A percentile compares a stretch with the other conserved stretches of the same genome.
phyloP scores from a whole-genome alignment of 2,888 invertebrate species.

The Agrotis exclamationis region DNA sequence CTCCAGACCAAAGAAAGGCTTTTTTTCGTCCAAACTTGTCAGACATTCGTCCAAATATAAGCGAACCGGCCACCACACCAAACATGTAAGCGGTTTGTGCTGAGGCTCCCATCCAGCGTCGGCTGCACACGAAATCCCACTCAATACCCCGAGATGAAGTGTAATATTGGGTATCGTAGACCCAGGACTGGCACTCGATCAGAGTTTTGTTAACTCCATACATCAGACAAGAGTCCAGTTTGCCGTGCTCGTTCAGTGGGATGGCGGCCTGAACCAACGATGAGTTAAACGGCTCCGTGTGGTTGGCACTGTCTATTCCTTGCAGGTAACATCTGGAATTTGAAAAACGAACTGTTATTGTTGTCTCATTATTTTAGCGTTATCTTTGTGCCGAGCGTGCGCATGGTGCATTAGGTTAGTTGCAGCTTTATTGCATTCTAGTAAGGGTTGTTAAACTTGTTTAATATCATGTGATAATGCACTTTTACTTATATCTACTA shows the following conservation, averaged over 20 bases:
- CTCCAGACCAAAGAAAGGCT: conserved; percentile 94
- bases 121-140: conserved; percentile 95
- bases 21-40: conserved; percentile 95
- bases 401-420: conserved; percentile 61
- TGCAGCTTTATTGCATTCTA: conserved; percentile 38
- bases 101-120: conserved; percentile 95
- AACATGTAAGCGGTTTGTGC: conserved; percentile 96
- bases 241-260: conserved; percentile 90
- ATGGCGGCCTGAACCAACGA: conserved; percentile 89
- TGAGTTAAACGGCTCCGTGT: conserved; percentile 90
- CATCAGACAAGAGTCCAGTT: conserved; percentile 92
- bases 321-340: conserved; percentile 91
- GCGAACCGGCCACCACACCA: conserved; percentile 95
- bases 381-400: conserved; percentile 54
- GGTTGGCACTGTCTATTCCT: conserved; percentile 89
- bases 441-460: conserved; percentile 29
- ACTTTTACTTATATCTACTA: conserved; percentile 28
- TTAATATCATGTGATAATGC: conserved; percentile 31
- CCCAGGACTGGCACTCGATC: conserved; percentile 90
- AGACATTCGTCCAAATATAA: conserved; percentile 94
- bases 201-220: conserved; percentile 83
- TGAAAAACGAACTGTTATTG: conserved; percentile 63
- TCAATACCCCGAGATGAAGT: conserved; percentile 94
- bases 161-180: conserved; percentile 94
- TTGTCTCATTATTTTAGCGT: conserved; percentile 23